These are phyloP conservation scores for Danaus chrysippus DNA, from an alignment of 2,888 invertebrate genomes.

Conservation along the genomic window DNA sequence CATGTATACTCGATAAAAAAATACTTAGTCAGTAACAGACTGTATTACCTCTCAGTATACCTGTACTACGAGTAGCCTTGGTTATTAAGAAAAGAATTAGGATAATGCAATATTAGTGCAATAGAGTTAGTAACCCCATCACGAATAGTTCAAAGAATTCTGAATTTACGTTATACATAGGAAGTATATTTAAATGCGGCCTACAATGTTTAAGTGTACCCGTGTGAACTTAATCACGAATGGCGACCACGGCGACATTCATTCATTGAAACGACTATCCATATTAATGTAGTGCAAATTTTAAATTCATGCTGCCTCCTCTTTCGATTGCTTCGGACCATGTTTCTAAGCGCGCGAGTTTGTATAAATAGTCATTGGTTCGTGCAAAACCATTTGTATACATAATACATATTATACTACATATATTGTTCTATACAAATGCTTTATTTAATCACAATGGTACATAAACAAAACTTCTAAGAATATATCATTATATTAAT, in stretches of 20 bases:
- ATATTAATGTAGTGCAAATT: conserved; percentile 79
- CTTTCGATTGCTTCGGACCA: conserved; percentile 66
- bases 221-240: conserved; percentile 78
- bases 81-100: conserved; percentile 58
- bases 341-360: conserved; percentile 74
- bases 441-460: no score
- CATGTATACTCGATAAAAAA: background rate
- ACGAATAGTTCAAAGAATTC: conserved; percentile 75
- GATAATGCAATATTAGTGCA: conserved; percentile 68
- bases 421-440: no score
- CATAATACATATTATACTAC: conserved; percentile 16
- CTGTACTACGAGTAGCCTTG: conserved; percentile 47
- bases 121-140: conserved; percentile 66
- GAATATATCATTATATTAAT: conserved; percentile 18
- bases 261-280: conserved; percentile 78
- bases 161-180: conserved; percentile 75
- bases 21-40: no score
- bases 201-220: conserved; percentile 73
- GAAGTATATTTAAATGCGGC: conserved; percentile 77
- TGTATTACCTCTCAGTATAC: conserved; percentile 22
- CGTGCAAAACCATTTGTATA: conserved; percentile 67
- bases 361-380: conserved; percentile 73
- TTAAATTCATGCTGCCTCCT: conserved; percentile 74
- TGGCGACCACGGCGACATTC: conserved; percentile 74
- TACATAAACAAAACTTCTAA: no score